These are phyloP conservation scores for Hypanus sabinus DNA, from an alignment of 2,113 vertebrate genomes.

Conservation along the genomic window DNA sequence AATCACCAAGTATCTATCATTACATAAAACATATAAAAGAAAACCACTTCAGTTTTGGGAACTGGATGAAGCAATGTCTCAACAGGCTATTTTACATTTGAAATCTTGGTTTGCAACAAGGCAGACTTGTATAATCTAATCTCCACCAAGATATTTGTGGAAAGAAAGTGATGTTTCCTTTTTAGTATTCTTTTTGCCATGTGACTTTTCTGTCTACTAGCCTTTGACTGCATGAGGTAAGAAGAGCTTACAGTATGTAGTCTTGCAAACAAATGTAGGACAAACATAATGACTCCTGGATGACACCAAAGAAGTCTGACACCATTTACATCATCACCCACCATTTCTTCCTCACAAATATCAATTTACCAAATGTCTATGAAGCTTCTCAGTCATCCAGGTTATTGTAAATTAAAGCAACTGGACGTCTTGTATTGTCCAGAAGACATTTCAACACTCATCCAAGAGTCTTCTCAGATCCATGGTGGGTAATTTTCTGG, in stretches of 20 bases:
- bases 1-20: neutral
- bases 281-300: no score
- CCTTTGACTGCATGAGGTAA: neutral
- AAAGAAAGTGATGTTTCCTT: neutral
- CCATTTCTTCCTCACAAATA: no score
- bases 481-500: no score
- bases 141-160: neutral
- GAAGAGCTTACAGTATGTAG: neutral
- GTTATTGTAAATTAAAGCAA: no score
- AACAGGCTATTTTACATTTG: neutral
- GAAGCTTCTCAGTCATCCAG: no score
- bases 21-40: neutral
- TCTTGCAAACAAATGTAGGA: neutral
- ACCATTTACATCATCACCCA: no score
- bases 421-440: no score
- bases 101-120: neutral
- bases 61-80: neutral
- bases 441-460: no score
- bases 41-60: neutral
- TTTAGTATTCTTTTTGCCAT: neutral
- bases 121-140: neutral
- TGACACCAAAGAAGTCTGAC: no score
- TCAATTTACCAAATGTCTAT: no score
- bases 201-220: neutral
- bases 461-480: no score